Conservation (phyloP, 2,113 vertebrate genomes). For the Salvelinus alpinus region DNA sequence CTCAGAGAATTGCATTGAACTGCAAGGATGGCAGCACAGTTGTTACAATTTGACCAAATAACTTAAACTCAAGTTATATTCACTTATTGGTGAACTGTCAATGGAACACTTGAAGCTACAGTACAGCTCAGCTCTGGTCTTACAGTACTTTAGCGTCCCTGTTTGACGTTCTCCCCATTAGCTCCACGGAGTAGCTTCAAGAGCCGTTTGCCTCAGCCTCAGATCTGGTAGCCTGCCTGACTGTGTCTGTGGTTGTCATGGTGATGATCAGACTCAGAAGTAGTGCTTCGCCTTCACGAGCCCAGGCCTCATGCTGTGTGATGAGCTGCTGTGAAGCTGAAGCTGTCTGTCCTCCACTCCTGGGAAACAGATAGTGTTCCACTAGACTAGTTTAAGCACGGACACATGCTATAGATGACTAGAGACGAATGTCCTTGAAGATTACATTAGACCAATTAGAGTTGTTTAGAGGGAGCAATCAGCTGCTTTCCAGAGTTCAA, state of each 20-base stretch:
- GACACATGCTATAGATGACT: not conserved
- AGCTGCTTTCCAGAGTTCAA: not conserved
- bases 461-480: not conserved
- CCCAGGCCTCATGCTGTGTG: slow-evolving; percentile 6
- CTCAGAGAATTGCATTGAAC: not conserved
- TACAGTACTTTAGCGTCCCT: not conserved
- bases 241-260: slow-evolving; percentile 21
- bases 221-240: slow-evolving; percentile 1
- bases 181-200: not conserved
- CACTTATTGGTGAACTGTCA: not conserved
- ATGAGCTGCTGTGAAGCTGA: slow-evolving; percentile 5
- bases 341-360: not conserved
- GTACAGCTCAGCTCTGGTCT: not conserved
- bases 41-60: not conserved
- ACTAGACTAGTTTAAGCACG: not conserved
- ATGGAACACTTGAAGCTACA: not conserved
- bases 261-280: slow-evolving; percentile 14
- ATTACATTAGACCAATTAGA: not conserved
- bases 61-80: not conserved
- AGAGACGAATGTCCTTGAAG: not conserved
- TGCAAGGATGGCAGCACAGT: not conserved
- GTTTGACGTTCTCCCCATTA: not conserved
- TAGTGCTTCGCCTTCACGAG: not conserved
- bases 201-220: not conserved
- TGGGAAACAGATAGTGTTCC: too few relatives aligned